These are phyloP conservation scores for Nemotelus pantherinus DNA, from an alignment of 2,888 invertebrate species.

Conservation along the genomic window DNA sequence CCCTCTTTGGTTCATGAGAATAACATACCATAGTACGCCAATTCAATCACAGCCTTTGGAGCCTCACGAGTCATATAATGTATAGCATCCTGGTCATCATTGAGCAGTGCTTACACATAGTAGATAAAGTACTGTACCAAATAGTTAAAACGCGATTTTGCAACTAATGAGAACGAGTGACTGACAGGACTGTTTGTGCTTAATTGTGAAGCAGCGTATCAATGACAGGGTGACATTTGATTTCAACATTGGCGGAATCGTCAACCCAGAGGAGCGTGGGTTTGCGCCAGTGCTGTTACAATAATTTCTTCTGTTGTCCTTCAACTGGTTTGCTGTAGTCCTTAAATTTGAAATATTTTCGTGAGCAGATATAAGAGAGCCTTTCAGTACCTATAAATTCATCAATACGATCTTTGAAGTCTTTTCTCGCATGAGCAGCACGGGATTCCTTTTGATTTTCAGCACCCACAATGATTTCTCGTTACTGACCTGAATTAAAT, in stretches of 20 bases:
- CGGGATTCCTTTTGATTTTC: conserved; percentile 92
- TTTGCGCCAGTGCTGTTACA: conserved; percentile 94
- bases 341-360: conserved; percentile 39
- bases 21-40: conserved; percentile 91
- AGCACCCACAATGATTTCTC: conserved; percentile 87
- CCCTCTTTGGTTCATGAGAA: conserved; percentile 93
- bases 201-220: conserved; percentile 87
- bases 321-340: conserved; percentile 87
- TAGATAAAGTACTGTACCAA: conserved; percentile 31
- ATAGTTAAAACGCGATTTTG: background rate
- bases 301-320: conserved; percentile 76
- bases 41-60: conserved; percentile 83
- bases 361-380: background rate
- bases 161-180: conserved; percentile 84
- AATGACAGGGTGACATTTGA: conserved; percentile 90
- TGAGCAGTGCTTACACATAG: conserved; percentile 7
- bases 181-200: conserved; percentile 88
- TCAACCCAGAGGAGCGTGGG: conserved; percentile 82
- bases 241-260: conserved; percentile 77
- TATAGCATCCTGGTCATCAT: conserved; percentile 77
- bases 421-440: conserved; percentile 95
- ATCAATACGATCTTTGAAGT: conserved; percentile 84
- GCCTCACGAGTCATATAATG: conserved; percentile 94
- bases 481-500: too few relatives aligned
- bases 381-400: conserved; percentile 70